Evolutionary conservation across 1,140 invertebrate species (phyloP).

Genomic region (Platyscapa corneri): DNA sequence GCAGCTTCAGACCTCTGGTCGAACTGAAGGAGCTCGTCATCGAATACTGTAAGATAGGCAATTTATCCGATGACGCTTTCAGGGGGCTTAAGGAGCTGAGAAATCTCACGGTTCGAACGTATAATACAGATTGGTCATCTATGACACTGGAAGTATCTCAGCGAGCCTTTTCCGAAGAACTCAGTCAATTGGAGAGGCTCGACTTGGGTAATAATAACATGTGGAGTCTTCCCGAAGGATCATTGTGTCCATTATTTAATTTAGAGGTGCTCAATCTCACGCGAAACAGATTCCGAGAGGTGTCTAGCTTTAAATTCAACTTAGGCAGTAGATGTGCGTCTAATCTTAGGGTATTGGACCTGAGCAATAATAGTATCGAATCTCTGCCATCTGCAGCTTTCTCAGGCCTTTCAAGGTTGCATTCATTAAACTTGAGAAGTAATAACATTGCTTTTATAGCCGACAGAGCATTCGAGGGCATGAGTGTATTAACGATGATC

Average conservation of each 20-base stretch:
- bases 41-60: conserved; percentile 92
- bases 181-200: conserved; percentile 83
- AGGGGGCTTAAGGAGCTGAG: conserved; percentile 85
- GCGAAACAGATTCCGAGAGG: conserved; percentile 85
- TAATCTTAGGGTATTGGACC: conserved; percentile 83
- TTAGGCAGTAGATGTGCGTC: conserved; percentile 80
- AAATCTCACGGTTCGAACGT: conserved; percentile 89
- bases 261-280: conserved; percentile 87
- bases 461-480: conserved; percentile 87
- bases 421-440: conserved; percentile 78
- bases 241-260: conserved; percentile 86
- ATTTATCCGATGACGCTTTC: conserved; percentile 89
- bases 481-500: conserved; percentile 83
- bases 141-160: conserved; percentile 87
- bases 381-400: conserved; percentile 85
- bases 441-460: conserved; percentile 85
- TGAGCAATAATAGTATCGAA: conserved; percentile 89
- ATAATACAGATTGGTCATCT: conserved; percentile 91
- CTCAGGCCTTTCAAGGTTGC: conserved; percentile 79
- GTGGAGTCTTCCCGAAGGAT: conserved; percentile 86
- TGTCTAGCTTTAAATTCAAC: conserved; percentile 84
- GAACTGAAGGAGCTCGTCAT: conserved; percentile 89
- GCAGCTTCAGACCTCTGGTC: conserved; percentile 87
- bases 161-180: conserved; percentile 83
- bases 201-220: conserved; percentile 93